These are phyloP conservation scores for Notothenia coriiceps DNA, from an alignment of 2,113 vertebrate genomes.

Conservation along the genomic window DNA sequence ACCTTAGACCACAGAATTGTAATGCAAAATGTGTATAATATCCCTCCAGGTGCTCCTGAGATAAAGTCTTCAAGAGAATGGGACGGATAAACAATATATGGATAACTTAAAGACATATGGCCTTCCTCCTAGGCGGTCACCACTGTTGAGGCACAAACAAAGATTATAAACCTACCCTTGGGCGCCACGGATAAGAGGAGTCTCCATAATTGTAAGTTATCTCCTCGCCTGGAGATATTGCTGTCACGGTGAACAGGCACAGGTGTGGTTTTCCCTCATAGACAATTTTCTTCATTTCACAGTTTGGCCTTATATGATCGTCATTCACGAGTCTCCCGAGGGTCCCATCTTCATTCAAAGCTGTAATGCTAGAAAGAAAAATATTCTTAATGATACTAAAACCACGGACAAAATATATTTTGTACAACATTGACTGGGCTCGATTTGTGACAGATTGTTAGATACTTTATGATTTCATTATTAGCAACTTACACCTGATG, in stretches of 20 bases:
- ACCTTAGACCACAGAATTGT: too few relatives aligned
- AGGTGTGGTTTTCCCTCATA: slow-evolving; percentile 53
- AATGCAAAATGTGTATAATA: too few relatives aligned
- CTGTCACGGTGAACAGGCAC: slow-evolving; percentile 56
- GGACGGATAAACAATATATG: too few relatives aligned
- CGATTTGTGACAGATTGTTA: background rate
- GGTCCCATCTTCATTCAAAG: slow-evolving; percentile 17
- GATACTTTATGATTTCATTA: background rate
- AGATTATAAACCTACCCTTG: slow-evolving; percentile 11
- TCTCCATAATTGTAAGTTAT: slow-evolving; percentile 50
- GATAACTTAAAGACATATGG: too few relatives aligned
- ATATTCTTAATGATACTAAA: background rate
- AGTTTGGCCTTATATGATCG: slow-evolving; percentile 57
- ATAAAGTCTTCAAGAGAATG: too few relatives aligned
- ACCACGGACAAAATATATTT: background rate
- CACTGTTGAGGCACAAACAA: background rate
- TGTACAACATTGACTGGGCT: background rate
- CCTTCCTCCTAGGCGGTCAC: too few relatives aligned
- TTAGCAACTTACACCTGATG: background rate
- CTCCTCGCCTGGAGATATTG: slow-evolving; percentile 49
- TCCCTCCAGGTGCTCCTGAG: too few relatives aligned
- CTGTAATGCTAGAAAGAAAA: slow-evolving; percentile 50
- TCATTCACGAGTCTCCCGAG: slow-evolving; percentile 64
- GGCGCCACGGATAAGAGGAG: slow-evolving; percentile 28
- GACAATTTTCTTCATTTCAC: slow-evolving; percentile 44